Conservation (phyloP, 2,113 vertebrate genomes). For the Pithys albifrons region DNA sequence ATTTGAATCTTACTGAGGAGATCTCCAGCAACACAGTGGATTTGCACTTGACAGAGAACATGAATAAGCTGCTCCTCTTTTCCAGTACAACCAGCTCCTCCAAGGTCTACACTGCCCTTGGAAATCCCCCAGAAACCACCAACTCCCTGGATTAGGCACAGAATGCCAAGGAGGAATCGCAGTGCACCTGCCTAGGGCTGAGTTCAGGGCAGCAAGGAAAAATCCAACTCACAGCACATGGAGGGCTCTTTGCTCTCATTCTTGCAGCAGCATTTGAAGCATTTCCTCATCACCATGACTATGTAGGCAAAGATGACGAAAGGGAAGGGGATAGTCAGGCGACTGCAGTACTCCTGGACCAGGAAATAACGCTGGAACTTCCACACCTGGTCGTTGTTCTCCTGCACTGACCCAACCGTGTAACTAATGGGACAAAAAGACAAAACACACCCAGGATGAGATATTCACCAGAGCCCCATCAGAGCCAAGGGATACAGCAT, state of each 20-base stretch:
- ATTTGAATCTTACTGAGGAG: background rate
- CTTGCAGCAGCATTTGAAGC: conserved; percentile 74
- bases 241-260: conserved; percentile 26
- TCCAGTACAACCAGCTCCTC: background rate
- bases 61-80: background rate
- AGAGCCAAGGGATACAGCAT: background rate
- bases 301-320: conserved; percentile 82
- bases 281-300: conserved; percentile 75
- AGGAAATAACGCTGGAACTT: conserved; percentile 83
- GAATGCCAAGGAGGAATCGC: background rate
- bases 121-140: background rate
- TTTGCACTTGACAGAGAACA: background rate
- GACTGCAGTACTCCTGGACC: conserved; percentile 80
- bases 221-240: conserved; percentile 75
- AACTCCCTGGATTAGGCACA: background rate
- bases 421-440: conserved; percentile 58
- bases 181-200: background rate
- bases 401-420: conserved; percentile 79
- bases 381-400: conserved; percentile 83
- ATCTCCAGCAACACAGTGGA: background rate
- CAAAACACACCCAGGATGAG: background rate
- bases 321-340: conserved; percentile 79
- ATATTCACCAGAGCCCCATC: background rate
- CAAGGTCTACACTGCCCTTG: background rate
- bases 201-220: background rate